Evolutionary conservation across 2,888 invertebrate genomes (phyloP).

Genomic region (Pecten maximus): DNA sequence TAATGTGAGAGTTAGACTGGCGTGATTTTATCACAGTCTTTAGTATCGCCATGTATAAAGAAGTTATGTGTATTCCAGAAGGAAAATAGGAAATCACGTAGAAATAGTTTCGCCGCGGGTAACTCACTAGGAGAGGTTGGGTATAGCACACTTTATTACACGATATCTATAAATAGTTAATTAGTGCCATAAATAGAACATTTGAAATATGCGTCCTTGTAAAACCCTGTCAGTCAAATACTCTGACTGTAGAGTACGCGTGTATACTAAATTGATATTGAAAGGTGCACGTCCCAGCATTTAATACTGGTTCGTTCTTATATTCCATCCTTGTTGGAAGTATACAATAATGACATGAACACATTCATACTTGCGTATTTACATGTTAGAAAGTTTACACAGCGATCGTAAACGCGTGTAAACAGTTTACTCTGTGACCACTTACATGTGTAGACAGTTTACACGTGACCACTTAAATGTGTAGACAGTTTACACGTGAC

Average conservation of each 20-base stretch:
- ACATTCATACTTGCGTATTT: too few species aligned
- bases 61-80: neutral
- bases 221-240: conserved; percentile 5
- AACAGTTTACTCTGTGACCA: too few species aligned
- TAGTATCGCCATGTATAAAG: neutral
- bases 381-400: too few species aligned
- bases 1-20: neutral
- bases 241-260: neutral
- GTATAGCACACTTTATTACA: neutral
- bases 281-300: too few species aligned
- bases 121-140: neutral
- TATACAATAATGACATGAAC: too few species aligned
- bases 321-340: too few species aligned
- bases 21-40: neutral
- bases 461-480: too few species aligned
- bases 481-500: too few species aligned
- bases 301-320: too few species aligned
- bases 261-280: too few species aligned
- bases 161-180: conserved; percentile 18
- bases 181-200: neutral
- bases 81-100: neutral
- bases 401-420: too few species aligned
- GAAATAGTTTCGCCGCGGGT: conserved; percentile 3
- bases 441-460: too few species aligned
- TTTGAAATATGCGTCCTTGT: conserved; percentile 16